phyloP scores from a whole-genome alignment of 2,797 vertebrate species.

The Sparidentex hasta region DNA sequence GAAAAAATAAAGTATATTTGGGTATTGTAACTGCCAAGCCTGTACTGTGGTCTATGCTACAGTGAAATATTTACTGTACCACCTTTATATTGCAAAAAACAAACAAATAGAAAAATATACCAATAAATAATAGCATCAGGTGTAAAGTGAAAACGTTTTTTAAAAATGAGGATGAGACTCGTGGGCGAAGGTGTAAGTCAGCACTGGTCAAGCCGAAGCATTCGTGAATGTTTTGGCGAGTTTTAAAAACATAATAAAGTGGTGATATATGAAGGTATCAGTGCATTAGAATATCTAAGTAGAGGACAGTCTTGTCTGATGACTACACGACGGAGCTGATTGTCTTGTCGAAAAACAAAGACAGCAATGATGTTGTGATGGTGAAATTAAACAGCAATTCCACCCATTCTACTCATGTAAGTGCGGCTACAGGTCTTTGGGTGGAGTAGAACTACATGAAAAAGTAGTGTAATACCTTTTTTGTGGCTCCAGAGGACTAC shows the following conservation, averaged over 20 bases:
- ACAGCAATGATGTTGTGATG: conserved; percentile 52
- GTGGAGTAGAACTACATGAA: too few relatives aligned
- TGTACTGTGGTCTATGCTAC: conserved; percentile 85
- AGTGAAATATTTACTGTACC: conserved; percentile 80
- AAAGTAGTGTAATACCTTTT: too few relatives aligned
- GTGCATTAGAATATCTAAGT: conserved; percentile 72
- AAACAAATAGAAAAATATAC: conserved; percentile 65
- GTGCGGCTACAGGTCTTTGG: too few relatives aligned
- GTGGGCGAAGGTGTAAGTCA: conserved; percentile 70
- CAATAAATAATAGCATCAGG: conserved; percentile 75
- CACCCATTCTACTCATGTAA: too few relatives aligned
- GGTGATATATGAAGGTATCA: conserved; percentile 77
- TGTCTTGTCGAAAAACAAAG: conserved; percentile 78
- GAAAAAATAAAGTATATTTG: conserved; percentile 73
- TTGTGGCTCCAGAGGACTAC: too few relatives aligned
- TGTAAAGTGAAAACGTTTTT: conserved; percentile 37
- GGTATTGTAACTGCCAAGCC: conserved; percentile 89
- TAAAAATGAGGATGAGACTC: conserved; percentile 43
- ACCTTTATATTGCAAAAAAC: conserved; percentile 85
- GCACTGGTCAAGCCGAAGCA: conserved; percentile 74
- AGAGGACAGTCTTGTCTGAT: conserved; percentile 68
- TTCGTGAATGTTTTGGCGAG: conserved; percentile 85
- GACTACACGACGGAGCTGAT: conserved; percentile 73
- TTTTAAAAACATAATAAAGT: conserved; percentile 52
- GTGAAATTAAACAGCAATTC: conserved; percentile 18